These are phyloP conservation scores for Drosophila ustulata DNA, from an alignment of 2,888 invertebrate genomes.

Conservation along the genomic window DNA sequence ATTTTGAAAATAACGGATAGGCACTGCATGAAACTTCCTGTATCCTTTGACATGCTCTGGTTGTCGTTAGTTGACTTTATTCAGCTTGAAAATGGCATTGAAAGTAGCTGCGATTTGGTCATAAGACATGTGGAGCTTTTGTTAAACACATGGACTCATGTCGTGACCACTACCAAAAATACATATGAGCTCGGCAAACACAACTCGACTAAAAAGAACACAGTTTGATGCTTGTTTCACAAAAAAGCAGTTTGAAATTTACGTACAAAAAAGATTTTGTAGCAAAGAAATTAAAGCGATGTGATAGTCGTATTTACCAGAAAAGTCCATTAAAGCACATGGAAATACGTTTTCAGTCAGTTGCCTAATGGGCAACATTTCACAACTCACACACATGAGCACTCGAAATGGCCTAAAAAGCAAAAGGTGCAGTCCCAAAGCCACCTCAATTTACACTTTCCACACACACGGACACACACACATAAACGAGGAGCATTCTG, in stretches of 20 bases:
- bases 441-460: constrained; percentile 64
- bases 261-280: too few species aligned
- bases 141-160: background rate
- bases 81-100: background rate
- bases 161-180: background rate
- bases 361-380: constrained; percentile 58
- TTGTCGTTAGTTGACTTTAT: background rate
- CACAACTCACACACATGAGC: constrained; percentile 15
- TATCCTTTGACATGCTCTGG: background rate
- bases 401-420: constrained; percentile 43
- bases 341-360: constrained; percentile 57
- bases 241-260: background rate
- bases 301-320: constrained; percentile 48
- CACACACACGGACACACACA: constrained; percentile 27
- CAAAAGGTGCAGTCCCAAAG: constrained; percentile 58
- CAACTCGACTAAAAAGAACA: background rate
- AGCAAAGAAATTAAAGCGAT: constrained; percentile 13
- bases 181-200: background rate
- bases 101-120: background rate
- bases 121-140: background rate
- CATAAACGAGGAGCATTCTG: constrained; percentile 16
- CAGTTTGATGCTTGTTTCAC: background rate
- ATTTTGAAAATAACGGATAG: background rate
- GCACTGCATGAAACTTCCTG: background rate
- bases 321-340: constrained; percentile 73